Evolutionary conservation across 1,140 invertebrate genomes (phyloP).

Genomic region (Scaptodrosophila lebanonensis): DNA sequence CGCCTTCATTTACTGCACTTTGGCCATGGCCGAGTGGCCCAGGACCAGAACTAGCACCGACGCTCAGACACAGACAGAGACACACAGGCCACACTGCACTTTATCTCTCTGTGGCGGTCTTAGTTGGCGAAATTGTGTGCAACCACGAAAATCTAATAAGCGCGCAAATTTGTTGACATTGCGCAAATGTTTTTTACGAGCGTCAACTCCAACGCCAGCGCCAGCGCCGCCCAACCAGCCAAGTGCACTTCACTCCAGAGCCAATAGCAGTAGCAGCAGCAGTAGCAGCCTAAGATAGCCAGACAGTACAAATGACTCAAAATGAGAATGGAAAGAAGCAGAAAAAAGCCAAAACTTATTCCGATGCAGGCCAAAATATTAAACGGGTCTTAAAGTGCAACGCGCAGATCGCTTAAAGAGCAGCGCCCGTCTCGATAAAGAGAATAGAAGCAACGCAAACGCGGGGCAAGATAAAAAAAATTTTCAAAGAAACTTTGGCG

Average conservation of each 20-base stretch:
- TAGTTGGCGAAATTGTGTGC: conserved; percentile 75
- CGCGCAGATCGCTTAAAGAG: not conserved
- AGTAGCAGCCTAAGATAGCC: not conserved
- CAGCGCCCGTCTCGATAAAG: not conserved
- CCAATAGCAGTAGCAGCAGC: not conserved
- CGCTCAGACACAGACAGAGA: too few species aligned
- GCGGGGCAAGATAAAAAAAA: conserved; percentile 5
- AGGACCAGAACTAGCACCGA: too few species aligned
- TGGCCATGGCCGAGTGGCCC: too few species aligned
- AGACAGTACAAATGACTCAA: not conserved
- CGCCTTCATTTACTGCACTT: too few species aligned
- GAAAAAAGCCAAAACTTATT: conserved; percentile 15
- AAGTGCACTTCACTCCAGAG: not conserved
- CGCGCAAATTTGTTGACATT: conserved; percentile 75
- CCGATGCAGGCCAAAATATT: conserved; percentile 2
- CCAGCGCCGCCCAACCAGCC: too few species aligned
- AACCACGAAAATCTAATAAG: conserved; percentile 75
- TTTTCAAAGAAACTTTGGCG: conserved; percentile 23
- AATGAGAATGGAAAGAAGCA: too few species aligned
- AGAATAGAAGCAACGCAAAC: not conserved
- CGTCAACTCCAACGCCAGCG: conserved; percentile 30
- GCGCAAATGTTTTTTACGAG: conserved; percentile 74
- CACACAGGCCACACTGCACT: conserved; percentile 46
- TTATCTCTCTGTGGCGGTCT: conserved; percentile 67
- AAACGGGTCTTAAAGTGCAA: conserved; percentile 24